A percentile compares a stretch with the other conserved stretches of the same genome.
Conservation (phyloP, 2,113 vertebrate species). For the Taurulus bubalis region DNA sequence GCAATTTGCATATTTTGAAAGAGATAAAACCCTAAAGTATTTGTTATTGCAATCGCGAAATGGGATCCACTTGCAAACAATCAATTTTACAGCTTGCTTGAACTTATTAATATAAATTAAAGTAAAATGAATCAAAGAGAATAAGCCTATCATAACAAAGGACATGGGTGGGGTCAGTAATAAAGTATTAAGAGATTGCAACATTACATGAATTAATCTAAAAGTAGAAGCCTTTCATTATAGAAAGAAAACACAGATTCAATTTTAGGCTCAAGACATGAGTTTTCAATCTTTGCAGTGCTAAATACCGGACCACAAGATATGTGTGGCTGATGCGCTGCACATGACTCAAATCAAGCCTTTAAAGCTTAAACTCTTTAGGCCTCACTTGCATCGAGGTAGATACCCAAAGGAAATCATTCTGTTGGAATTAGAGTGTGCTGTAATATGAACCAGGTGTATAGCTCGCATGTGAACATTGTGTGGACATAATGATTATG, state of each 20-base stretch:
- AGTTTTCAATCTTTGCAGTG: conserved; percentile 57
- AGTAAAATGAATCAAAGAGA: not conserved
- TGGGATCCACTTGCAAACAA: not conserved
- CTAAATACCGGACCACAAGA: conserved; percentile 26
- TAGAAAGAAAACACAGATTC: not conserved
- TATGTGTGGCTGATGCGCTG: conserved; percentile 53
- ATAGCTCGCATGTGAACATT: not conserved
- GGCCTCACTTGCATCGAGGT: not conserved
- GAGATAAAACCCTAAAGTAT: not conserved
- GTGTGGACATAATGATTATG: not conserved
- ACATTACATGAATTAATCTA: not conserved
- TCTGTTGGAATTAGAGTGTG: not conserved
- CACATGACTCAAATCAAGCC: conserved; percentile 73
- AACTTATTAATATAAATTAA: not conserved
- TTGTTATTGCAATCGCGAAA: conserved; percentile 9
- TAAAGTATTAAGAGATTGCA: not conserved
- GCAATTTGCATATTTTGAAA: conserved; percentile 9
- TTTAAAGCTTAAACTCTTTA: conserved; percentile 54
- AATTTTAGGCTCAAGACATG: conserved; percentile 52
- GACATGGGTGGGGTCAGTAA: not conserved
- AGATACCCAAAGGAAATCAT: not conserved
- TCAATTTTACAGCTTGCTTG: not conserved
- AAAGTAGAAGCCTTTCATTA: conserved; percentile 4
- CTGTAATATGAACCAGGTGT: not conserved
- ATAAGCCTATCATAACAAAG: not conserved